Evolutionary conservation across 2,113 vertebrate species (phyloP).

Genomic region (Antennarius striatus): DNA sequence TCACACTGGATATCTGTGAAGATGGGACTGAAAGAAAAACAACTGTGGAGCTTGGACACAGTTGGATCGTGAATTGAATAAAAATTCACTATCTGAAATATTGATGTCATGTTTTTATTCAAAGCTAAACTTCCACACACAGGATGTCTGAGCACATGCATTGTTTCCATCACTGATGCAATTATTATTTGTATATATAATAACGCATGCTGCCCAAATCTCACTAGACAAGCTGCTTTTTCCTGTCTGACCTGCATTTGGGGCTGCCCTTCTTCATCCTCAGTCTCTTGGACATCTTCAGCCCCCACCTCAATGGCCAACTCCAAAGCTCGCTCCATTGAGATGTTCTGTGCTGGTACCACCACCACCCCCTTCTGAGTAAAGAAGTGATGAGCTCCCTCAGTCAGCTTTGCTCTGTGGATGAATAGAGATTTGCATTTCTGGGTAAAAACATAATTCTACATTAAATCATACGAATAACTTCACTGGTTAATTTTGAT

Average conservation of each 20-base stretch:
- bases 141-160: background rate
- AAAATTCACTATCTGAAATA: too few relatives aligned
- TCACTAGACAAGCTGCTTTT: background rate
- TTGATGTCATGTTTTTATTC: background rate
- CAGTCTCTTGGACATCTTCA: conserved; percentile 84
- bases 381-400: conserved; percentile 81
- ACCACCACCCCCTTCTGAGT: conserved; percentile 82
- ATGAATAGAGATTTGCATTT: conserved; percentile 7
- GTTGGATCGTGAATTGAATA: too few relatives aligned
- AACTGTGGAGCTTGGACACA: too few relatives aligned
- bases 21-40: too few relatives aligned
- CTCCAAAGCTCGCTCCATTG: conserved; percentile 83
- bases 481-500: too few relatives aligned
- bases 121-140: background rate
- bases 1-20: too few relatives aligned
- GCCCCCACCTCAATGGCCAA: conserved; percentile 88
- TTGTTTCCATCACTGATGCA: background rate
- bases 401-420: conserved; percentile 79
- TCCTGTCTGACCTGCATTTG: conserved; percentile 79
- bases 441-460: too few relatives aligned
- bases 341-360: conserved; percentile 69
- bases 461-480: too few relatives aligned
- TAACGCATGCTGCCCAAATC: background rate
- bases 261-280: conserved; percentile 84
- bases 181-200: background rate